Base-by-base conservation (phyloP, 2,113 vertebrate species). In the Poeciliopsis turrubarensis region DNA sequence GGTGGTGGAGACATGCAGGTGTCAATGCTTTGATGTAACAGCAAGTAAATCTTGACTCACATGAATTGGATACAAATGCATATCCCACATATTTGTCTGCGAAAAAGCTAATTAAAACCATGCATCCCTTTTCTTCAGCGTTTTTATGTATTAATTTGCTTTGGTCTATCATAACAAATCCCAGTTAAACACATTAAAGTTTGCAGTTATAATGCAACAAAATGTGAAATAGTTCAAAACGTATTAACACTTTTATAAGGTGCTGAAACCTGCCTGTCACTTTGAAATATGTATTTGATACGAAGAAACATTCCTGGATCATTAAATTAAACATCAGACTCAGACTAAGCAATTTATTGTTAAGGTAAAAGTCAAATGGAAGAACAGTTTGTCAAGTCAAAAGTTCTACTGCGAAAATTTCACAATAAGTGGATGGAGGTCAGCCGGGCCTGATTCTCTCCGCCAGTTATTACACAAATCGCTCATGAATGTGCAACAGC, bases 381-480 rank as follows among this genome's bases (percentile, higher is more conserved):
- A n/a, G 22, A 54, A 25, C 17, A 22, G 19, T 51, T 51, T 51
- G 15, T 51, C 47, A 51, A 51, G 47, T 51, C 37, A 15, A 6
- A 15, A 13, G 25, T 37, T 60, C 13, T 60, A 57, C 22, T 64
- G 14, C 9, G 13, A 17, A 27, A 72, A 27, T 62, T 5, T 26
- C 17, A 39, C 5, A 31, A 11, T 12, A 14, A 12, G 2, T 17
- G 37, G 12, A 64, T 68, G 17, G 22, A 41, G 44, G 15, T 75
- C 8, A 30, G 27, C 32, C 13, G 12, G 14, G 37, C 25, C 25
- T 44, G 60, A 67, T 39, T 73, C 3, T 1, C 29, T 47, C 19
- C 60, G 47, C 39, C 44, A 39, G 74, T 73, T 68, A 68, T 64
- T 32, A 65, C 63, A 70, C 65, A 67, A 63, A 70, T 73, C 31